These are phyloP conservation scores for Bujurquina vittata DNA, from an alignment of 2,113 vertebrate genomes.

Conservation along the genomic window DNA sequence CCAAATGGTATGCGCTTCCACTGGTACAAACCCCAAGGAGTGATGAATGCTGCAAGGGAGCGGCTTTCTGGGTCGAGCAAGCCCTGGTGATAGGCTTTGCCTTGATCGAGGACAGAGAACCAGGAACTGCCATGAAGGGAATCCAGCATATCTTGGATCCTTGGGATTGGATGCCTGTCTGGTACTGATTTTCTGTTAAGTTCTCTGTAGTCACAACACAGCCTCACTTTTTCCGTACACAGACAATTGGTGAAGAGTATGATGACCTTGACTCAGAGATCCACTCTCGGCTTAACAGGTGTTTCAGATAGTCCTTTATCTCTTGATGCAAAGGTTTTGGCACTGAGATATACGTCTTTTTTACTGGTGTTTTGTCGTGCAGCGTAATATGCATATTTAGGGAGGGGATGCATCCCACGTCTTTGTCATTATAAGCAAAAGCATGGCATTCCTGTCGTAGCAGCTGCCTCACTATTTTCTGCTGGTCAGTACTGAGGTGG, in stretches of 20 bases:
- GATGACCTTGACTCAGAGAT: not conserved
- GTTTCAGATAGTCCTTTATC: not conserved
- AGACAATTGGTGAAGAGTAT: not conserved
- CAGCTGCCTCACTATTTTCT: not conserved
- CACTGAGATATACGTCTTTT: not conserved
- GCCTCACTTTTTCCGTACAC: not conserved
- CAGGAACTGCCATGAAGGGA: not conserved
- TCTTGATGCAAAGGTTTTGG: not conserved
- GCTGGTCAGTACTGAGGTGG: not conserved
- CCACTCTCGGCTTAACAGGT: not conserved
- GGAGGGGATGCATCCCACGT: accelerated
- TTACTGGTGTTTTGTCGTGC: not conserved
- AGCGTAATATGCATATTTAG: not conserved
- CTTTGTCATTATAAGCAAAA: not conserved
- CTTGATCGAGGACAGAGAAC: not conserved
- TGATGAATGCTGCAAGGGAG: not conserved
- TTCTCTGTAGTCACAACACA: not conserved
- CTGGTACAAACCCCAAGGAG: not conserved
- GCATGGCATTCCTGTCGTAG: not conserved
- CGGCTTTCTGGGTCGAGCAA: not conserved
- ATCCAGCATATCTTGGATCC: not conserved
- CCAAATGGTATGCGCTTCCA: not conserved
- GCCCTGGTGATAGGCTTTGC: not conserved
- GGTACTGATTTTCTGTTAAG: not conserved
- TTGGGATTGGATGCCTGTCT: not conserved